A percentile compares a stretch with the other conserved stretches of the same genome.
phyloP scores from a whole-genome alignment of 2,888 invertebrate genomes.

The Phragmatobia fuliginosa region DNA sequence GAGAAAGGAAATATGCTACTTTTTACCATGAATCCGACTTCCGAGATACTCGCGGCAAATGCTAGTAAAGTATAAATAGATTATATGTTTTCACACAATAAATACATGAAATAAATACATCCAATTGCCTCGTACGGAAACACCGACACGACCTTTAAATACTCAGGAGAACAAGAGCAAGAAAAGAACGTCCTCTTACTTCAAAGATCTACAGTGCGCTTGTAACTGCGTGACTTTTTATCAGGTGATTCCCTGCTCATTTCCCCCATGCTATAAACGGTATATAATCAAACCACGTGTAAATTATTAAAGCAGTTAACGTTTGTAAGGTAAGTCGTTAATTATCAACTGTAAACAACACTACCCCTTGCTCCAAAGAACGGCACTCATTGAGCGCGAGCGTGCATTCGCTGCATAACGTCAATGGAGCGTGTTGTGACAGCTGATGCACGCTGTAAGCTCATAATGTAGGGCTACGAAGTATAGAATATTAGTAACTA shows the following conservation, averaged over 20 bases:
- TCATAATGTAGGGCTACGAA: slow-evolving; percentile 6
- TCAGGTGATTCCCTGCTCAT: too few relatives aligned
- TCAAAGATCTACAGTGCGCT: too few relatives aligned
- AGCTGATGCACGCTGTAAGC: slow-evolving; percentile 14
- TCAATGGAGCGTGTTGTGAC: slow-evolving; percentile 13
- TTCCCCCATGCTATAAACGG: too few relatives aligned
- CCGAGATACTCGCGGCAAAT: too few relatives aligned
- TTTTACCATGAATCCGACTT: too few relatives aligned
- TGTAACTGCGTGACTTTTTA: too few relatives aligned
- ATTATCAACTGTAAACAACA: neutral
- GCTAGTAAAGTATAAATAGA: too few relatives aligned
- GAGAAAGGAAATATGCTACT: too few relatives aligned
- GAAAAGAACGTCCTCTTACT: neutral
- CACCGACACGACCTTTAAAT: neutral
- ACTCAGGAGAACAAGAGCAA: too few relatives aligned
- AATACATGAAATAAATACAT: neutral
- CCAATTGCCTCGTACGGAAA: neutral
- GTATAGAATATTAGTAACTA: neutral
- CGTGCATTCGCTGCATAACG: slow-evolving; percentile 13
- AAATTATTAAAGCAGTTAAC: neutral
- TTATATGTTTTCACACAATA: neutral
- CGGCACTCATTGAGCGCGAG: slow-evolving; percentile 2
- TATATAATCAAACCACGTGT: neutral
- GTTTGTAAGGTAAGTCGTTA: neutral
- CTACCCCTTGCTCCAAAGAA: neutral